phyloP scores from a whole-genome alignment of 2,113 vertebrate species.

The Toxotes jaculatrix region DNA sequence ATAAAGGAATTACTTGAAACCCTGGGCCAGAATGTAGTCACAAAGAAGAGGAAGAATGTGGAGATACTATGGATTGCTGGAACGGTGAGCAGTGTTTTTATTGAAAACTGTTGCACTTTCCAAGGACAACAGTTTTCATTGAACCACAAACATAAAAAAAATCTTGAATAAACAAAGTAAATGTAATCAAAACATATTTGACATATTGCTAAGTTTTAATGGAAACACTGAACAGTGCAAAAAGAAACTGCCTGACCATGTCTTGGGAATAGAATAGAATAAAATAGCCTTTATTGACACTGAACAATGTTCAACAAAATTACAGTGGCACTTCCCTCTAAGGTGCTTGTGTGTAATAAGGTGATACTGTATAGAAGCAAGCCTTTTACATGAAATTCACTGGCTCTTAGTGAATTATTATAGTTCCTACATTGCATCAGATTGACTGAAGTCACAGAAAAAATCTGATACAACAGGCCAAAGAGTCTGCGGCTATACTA shows the following conservation, averaged over 20 bases:
- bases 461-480: not conserved
- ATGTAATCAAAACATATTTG: not conserved
- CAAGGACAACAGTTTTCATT: not conserved
- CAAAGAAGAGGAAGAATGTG: constrained; percentile 98
- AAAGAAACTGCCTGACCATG: constrained; percentile 1
- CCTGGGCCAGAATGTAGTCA: constrained; percentile 95
- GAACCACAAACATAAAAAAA: not conserved
- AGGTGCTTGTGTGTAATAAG: not conserved
- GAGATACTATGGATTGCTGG: constrained; percentile 98
- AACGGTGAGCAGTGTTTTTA: constrained; percentile 82
- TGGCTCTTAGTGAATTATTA: not conserved
- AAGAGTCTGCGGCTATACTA: not conserved
- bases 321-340: too few relatives aligned
- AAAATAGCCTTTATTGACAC: too few relatives aligned
- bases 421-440: not conserved
- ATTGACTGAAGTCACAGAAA: too few relatives aligned
- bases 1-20: constrained; percentile 95
- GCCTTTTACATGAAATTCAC: not conserved
- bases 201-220: constrained; percentile 8
- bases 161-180: not conserved
- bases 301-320: too few relatives aligned
- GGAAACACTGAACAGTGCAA: not conserved
- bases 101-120: not conserved
- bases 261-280: too few relatives aligned
- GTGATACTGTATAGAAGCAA: not conserved